These are phyloP conservation scores for Botia almorhae DNA, from an alignment of 2,797 vertebrate genomes.

Conservation along the genomic window DNA sequence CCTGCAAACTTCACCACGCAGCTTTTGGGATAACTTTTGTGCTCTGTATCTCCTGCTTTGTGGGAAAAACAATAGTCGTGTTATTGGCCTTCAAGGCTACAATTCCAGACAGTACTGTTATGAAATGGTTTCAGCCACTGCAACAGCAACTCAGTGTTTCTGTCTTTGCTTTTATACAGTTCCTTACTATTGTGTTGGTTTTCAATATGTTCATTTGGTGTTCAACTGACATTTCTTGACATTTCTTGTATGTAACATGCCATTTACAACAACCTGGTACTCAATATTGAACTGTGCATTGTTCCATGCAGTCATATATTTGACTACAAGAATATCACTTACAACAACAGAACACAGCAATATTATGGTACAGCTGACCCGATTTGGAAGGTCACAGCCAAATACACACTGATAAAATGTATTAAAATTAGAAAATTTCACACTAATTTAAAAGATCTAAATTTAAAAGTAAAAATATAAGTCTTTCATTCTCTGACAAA, in stretches of 20 bases:
- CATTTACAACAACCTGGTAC: slow-evolving; percentile 33
- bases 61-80: slow-evolving; percentile 73
- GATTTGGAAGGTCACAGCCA: neutral
- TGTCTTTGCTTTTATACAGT: slow-evolving; percentile 43
- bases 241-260: slow-evolving; percentile 38
- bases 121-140: slow-evolving; percentile 68
- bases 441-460: too few species aligned
- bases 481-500: neutral
- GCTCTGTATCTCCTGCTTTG: slow-evolving; percentile 72
- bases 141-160: slow-evolving; percentile 55
- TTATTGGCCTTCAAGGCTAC: slow-evolving; percentile 72
- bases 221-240: slow-evolving; percentile 39
- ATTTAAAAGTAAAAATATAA: neutral
- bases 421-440: too few species aligned
- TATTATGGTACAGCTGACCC: slow-evolving; percentile 1
- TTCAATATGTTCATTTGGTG: slow-evolving; percentile 4
- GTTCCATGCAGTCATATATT: neutral
- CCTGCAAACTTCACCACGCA: slow-evolving; percentile 73
- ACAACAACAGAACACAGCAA: neutral
- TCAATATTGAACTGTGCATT: neutral
- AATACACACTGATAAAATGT: neutral
- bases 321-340: too few species aligned
- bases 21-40: slow-evolving; percentile 73
- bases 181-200: slow-evolving; percentile 39
- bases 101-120: slow-evolving; percentile 64